A percentile compares a stretch with the other conserved stretches of the same genome.
Conservation (phyloP, 2,113 vertebrate genomes). For the Athene cunicularia region DNA sequence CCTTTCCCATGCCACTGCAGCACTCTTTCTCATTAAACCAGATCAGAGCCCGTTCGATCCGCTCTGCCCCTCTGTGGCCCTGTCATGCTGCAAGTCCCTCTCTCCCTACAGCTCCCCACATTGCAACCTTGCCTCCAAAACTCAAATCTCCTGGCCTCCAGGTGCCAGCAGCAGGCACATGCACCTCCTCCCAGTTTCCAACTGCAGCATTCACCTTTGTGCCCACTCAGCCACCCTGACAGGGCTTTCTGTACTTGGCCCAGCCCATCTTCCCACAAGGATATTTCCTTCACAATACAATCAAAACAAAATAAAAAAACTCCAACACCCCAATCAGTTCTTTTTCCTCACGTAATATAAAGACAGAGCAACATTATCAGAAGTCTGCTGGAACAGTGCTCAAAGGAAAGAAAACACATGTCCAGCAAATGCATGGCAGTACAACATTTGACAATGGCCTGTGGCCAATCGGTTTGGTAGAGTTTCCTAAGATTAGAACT, state of each 20-base stretch:
- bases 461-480: fast-evolving
- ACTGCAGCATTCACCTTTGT: neutral
- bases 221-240: neutral
- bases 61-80: neutral
- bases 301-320: neutral
- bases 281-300: neutral
- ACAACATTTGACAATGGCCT: neutral
- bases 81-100: neutral
- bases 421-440: neutral
- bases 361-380: neutral
- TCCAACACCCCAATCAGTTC: neutral
- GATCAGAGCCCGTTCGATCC: neutral
- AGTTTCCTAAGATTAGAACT: neutral
- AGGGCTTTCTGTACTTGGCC: neutral
- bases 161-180: fast-evolving
- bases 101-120: neutral
- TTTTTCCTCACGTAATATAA: neutral
- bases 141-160: neutral
- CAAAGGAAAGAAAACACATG: fast-evolving
- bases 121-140: neutral
- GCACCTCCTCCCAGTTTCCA: neutral
- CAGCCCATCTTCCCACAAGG: neutral
- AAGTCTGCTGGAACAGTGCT: neutral
- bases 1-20: neutral
- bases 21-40: neutral